Base-by-base conservation (phyloP, 2,888 invertebrate species). In the Latheticus oryzae region DNA sequence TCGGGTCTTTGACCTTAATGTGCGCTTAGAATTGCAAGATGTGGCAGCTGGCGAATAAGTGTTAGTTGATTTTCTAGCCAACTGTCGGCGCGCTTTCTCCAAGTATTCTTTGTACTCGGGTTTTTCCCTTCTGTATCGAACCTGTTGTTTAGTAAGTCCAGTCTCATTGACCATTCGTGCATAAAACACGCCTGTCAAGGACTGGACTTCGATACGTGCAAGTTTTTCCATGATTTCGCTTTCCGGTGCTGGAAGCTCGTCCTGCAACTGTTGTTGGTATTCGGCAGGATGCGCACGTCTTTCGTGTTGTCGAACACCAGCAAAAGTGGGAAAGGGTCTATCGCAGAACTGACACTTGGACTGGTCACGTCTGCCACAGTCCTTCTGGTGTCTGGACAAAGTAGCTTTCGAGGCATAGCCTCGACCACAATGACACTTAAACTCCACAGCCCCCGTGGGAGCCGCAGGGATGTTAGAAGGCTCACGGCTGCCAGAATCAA, bases 111-210 rank as follows among this genome's bases (percentile, higher is more conserved):
- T 16, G 24, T 58, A 58, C 16, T 37, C 38, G 1, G 52, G 33
- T 8, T 43, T 52, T 16, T 52, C 42, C n/a, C 50, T 23, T 13
- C 38, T 42, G 13, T 12, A 11, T 8, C 52, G 17, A 5, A 60
- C 33, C 32, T 54, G 58, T 19, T 58, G 37, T 4, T 30, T 19
- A n/a, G 58, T 56, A 17, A 61, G 54, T n/a, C 50, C 37, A 1
- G 58, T 58, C 1, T 53, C 45, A 0, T 16, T 16, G 3, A 43
- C 8, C 43, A 60, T 51, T 3, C 7, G 35, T n/a, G 48, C 24
- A 5, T 17, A 30, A 15, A 53, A 45, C 23, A 12, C 2, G 8
- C 47, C 33, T 4, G 9, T 9, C 9, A 1, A 8, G 13, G 19
- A 9, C 11, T 16, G 21, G 7, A 47, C 52, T 9, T 58, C 58